Evolutionary conservation across 2,113 vertebrate genomes (phyloP).

Genomic region (Platanista minor): DNA sequence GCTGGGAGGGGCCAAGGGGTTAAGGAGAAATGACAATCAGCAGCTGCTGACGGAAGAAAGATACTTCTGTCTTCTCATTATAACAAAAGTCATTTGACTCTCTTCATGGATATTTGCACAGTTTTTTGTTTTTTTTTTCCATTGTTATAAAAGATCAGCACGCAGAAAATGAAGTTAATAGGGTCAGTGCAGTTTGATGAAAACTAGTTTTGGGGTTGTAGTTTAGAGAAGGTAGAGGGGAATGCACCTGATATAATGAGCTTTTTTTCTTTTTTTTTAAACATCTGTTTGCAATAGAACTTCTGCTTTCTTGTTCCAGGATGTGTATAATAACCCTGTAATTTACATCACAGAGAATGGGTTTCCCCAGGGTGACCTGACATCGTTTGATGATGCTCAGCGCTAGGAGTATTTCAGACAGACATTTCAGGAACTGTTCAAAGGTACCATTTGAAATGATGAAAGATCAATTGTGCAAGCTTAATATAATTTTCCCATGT

Average conservation of each 20-base stretch:
- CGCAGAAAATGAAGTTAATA: constrained; percentile 86
- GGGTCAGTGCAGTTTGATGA: constrained; percentile 85
- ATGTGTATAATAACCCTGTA: constrained; percentile 85
- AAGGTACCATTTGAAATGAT: constrained; percentile 83
- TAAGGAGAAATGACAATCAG: constrained; percentile 78
- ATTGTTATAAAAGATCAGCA: constrained; percentile 85
- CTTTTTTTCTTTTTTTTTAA: constrained; percentile 60
- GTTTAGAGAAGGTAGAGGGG: constrained; percentile 79
- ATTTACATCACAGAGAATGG: constrained; percentile 93
- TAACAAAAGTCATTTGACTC: constrained; percentile 82
- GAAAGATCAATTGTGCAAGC: constrained; percentile 80
- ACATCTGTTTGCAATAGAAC: constrained; percentile 82
- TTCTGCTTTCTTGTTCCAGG: constrained; percentile 82
- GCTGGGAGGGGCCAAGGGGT: constrained; percentile 70
- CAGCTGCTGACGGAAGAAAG: constrained; percentile 79
- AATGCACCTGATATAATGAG: constrained; percentile 84
- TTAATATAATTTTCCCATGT: constrained; percentile 78
- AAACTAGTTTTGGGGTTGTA: constrained; percentile 83
- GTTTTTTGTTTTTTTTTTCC: constrained; percentile 84
- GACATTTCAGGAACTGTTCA: constrained; percentile 86
- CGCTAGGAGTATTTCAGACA: constrained; percentile 84
- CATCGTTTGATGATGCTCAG: constrained; percentile 83
- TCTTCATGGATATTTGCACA: constrained; percentile 86
- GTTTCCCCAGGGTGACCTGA: constrained; percentile 85
- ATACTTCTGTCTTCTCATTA: constrained; percentile 85